phyloP scores from a whole-genome alignment of 2,113 vertebrate species.

The Pygoscelis adeliae region DNA sequence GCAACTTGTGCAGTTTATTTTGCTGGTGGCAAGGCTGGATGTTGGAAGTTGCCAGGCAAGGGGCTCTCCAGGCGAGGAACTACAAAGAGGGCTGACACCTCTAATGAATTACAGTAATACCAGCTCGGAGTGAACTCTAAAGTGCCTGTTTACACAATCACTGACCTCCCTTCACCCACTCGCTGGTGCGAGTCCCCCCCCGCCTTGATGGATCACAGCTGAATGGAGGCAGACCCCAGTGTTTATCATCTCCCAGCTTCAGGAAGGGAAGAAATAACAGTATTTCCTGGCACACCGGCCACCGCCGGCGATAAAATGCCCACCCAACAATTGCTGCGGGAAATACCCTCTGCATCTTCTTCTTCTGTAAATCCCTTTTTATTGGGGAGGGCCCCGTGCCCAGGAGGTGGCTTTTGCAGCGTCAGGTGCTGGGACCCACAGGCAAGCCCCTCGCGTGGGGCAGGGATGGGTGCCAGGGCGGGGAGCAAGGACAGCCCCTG shows the following conservation, averaged over 20 bases:
- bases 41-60: background rate
- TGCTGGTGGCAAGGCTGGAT: background rate
- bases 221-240: constrained; percentile 7
- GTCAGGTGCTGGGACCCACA: background rate
- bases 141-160: constrained; percentile 69
- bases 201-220: constrained; percentile 64
- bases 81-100: constrained; percentile 62
- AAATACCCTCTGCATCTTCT: background rate
- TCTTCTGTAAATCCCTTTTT: no score
- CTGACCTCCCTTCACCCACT: constrained; percentile 53
- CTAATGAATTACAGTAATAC: constrained; percentile 63
- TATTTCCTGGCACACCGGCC: background rate
- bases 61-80: background rate
- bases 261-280: background rate
- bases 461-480: background rate
- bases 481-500: background rate
- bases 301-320: background rate
- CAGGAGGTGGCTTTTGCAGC: background rate
- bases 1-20: background rate
- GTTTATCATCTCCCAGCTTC: constrained; percentile 16
- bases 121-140: constrained; percentile 49
- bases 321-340: background rate
- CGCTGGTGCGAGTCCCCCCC: background rate
- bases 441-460: fast-evolving
- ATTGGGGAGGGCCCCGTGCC: fast-evolving